A percentile compares a stretch with the other conserved stretches of the same genome.
Evolutionary conservation across 1,140 invertebrate species (phyloP).

Genomic region (silkworm (Bombyx mori)): ASM3026992v2 NC_085114.1:10735501-10736000

Average conservation of each 20-base stretch:
- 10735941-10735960: no score
- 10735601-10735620: constrained; percentile 30
- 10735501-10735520: constrained; percentile 25
- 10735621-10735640: constrained; percentile 36
- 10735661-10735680: neutral
- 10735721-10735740: neutral
- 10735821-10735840: constrained; percentile 26
- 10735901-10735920: constrained; percentile 11
- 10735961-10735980: no score
- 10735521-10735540: constrained; percentile 19
- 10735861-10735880: constrained; percentile 32
- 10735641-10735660: constrained; percentile 17
- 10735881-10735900: constrained; percentile 23
- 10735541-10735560: constrained; percentile 24
- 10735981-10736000: no score
- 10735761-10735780: constrained; percentile 1
- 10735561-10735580: constrained; percentile 34
- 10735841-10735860: constrained; percentile 28
- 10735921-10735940: neutral
- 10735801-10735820: constrained; percentile 14
- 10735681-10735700: no score
- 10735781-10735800: constrained; percentile 15
- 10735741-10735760: constrained; percentile 2
- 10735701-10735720: no score
- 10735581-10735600: constrained; percentile 36